phyloP scores from a whole-genome alignment of 2,888 invertebrate species.

The Ophion obscuratus region DNA sequence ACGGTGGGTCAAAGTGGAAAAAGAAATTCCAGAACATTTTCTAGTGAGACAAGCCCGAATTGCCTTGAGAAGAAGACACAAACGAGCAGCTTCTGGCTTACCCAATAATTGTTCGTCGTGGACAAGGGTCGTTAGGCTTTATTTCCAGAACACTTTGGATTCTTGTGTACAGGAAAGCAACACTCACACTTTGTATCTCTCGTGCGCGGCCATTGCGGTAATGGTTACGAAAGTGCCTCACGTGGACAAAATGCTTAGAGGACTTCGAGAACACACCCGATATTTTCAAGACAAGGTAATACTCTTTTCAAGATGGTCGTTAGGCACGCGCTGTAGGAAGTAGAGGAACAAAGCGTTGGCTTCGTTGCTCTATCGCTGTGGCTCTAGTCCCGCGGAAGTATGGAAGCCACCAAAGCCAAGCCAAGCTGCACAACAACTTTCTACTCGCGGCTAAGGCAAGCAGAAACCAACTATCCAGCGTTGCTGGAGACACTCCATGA shows the following conservation, averaged over 20 bases:
- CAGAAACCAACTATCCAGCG: constrained; percentile 12
- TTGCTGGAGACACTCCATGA: constrained; percentile 50
- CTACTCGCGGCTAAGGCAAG: constrained; percentile 37
- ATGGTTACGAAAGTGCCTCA: constrained; percentile 60
- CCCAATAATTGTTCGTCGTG: constrained; percentile 62
- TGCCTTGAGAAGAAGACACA: constrained; percentile 47
- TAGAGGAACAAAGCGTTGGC: constrained; percentile 22
- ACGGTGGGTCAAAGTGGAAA: constrained; percentile 11
- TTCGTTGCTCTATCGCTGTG: constrained; percentile 40
- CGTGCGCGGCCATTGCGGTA: constrained; percentile 47
- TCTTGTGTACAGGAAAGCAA: constrained; percentile 26
- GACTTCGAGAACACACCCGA: constrained; percentile 25
- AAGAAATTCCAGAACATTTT: constrained; percentile 21
- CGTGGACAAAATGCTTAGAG: constrained; percentile 57
- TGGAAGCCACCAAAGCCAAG: constrained; percentile 37
- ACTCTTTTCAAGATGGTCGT: constrained; percentile 50
- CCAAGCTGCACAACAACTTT: constrained; percentile 47
- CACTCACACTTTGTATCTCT: constrained; percentile 10
- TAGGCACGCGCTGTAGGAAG: constrained; percentile 42
- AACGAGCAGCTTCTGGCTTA: constrained; percentile 49
- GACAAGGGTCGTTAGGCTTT: constrained; percentile 58
- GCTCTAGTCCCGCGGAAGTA: constrained; percentile 3
- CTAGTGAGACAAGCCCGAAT: constrained; percentile 28
- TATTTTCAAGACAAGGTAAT: constrained; percentile 53
- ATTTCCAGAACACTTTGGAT: constrained; percentile 53